Conservation (phyloP, 2,113 vertebrate genomes). For the Periophthalmodon schlosseri region DNA sequence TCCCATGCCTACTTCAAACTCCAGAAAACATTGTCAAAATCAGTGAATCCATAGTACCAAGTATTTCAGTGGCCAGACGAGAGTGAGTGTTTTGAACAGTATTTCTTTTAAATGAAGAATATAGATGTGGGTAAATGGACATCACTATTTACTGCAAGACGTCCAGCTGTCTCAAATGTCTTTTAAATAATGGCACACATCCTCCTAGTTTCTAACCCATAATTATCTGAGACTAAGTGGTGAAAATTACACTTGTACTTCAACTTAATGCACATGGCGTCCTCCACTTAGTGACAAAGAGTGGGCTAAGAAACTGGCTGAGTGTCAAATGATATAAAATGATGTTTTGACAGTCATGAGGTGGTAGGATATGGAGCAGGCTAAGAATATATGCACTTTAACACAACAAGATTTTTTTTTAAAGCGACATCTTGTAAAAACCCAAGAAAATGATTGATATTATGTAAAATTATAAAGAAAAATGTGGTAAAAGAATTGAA, state of each 20-base stretch:
- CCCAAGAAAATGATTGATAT: constrained; percentile 50
- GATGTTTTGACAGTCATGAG: constrained; percentile 67
- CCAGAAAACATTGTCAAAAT: not conserved
- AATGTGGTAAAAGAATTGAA: not conserved
- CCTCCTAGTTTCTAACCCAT: not conserved
- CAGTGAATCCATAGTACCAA: not conserved
- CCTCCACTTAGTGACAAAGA: constrained; percentile 17
- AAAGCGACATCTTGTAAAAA: constrained; percentile 34
- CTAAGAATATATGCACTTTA: constrained; percentile 69
- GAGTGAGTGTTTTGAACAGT: too few species aligned
- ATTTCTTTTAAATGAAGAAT: not conserved
- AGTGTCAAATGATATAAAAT: constrained; percentile 60
- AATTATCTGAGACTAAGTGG: constrained; percentile 12
- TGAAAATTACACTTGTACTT: constrained; percentile 6
- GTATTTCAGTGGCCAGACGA: not conserved
- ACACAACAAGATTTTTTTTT: constrained; percentile 53
- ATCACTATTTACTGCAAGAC: not conserved
- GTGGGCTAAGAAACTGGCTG: constrained; percentile 37
- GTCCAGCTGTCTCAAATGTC: not conserved
- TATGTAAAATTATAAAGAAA: constrained; percentile 7
- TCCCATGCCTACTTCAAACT: not conserved
- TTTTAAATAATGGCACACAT: not conserved
- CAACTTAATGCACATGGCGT: constrained; percentile 19
- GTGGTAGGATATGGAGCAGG: constrained; percentile 47
- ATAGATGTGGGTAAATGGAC: not conserved